Percentiles rank a stretch among this genome's conserved stretches.
Evolutionary conservation across 2,888 invertebrate genomes (phyloP).

Genomic region (Nemotelus nigrinus): DNA sequence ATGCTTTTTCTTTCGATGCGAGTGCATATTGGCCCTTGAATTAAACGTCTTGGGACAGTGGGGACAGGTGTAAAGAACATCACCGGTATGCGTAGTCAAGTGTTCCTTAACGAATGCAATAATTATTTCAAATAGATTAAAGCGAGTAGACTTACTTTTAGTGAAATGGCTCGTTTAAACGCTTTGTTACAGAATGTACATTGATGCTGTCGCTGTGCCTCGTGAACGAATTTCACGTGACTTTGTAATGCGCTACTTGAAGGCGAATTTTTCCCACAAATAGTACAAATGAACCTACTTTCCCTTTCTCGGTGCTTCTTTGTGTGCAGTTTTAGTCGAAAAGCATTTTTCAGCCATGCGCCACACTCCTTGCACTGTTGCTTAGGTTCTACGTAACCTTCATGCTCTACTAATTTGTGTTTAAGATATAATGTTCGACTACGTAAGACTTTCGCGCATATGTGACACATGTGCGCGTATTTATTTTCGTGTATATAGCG

Average conservation of each 20-base stretch:
- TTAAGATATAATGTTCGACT: constrained; percentile 42
- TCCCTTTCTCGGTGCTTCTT: constrained; percentile 40
- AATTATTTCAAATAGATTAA: background rate
- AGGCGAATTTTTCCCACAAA: constrained; percentile 49
- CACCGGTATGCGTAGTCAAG: constrained; percentile 64
- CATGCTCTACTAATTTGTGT: constrained; percentile 41
- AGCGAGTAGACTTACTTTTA: constrained; percentile 14
- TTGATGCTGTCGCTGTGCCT: constrained; percentile 37
- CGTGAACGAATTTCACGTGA: constrained; percentile 33
- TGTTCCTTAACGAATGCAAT: constrained; percentile 58
- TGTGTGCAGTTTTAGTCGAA: constrained; percentile 41
- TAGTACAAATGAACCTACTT: constrained; percentile 44
- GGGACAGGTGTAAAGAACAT: constrained; percentile 62
- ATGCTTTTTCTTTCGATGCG: constrained; percentile 48
- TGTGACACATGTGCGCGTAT: constrained; percentile 41
- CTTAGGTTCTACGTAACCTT: constrained; percentile 34
- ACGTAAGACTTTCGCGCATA: constrained; percentile 46
- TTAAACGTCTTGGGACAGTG: constrained; percentile 64
- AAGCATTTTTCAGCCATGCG: constrained; percentile 46
- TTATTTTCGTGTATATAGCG: constrained; percentile 38
- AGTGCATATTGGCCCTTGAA: constrained; percentile 53
- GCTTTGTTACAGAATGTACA: constrained; percentile 51
- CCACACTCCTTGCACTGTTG: constrained; percentile 48
- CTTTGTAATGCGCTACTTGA: constrained; percentile 44
- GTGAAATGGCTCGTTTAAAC: constrained; percentile 46